Percentiles rank a stretch among this genome's conserved stretches.
Conservation (phyloP, 1,140 invertebrate genomes). For the Ceratoteleas bidentatus region DNA sequence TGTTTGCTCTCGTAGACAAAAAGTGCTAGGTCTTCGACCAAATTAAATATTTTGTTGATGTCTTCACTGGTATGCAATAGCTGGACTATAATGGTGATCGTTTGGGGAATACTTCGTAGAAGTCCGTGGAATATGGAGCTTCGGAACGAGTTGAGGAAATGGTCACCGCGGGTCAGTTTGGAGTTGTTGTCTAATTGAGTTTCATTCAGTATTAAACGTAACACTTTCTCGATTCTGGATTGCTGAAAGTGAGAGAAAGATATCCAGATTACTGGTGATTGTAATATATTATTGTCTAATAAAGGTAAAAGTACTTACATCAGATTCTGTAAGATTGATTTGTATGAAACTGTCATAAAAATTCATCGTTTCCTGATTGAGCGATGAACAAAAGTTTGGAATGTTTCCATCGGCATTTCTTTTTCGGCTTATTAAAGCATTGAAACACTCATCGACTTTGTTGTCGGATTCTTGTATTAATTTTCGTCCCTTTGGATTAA, state of each 20-base stretch:
- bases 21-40: constrained; percentile 70
- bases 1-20: constrained; percentile 64
- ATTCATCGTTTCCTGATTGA: constrained; percentile 9
- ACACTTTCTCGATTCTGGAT: constrained; percentile 30
- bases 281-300: no score
- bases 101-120: constrained; percentile 59
- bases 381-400: not conserved
- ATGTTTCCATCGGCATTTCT: not conserved
- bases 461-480: constrained; percentile 31
- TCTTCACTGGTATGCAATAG: constrained; percentile 44
- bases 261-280: not conserved
- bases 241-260: constrained; percentile 47
- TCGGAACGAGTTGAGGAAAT: constrained; percentile 74
- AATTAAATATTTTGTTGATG: constrained; percentile 57
- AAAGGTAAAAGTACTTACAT: constrained; percentile 17
- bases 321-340: constrained; percentile 9
- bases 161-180: constrained; percentile 71
- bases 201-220: constrained; percentile 53
- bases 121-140: constrained; percentile 67
- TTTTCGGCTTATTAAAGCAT: constrained; percentile 46
- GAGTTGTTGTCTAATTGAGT: constrained; percentile 31
- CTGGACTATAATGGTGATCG: constrained; percentile 64
- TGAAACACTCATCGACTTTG: constrained; percentile 63
- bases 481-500: constrained; percentile 45
- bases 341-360: constrained; percentile 16